These are phyloP conservation scores for Natator depressus DNA, from an alignment of 2,113 vertebrate species.

Conservation along the genomic window DNA sequence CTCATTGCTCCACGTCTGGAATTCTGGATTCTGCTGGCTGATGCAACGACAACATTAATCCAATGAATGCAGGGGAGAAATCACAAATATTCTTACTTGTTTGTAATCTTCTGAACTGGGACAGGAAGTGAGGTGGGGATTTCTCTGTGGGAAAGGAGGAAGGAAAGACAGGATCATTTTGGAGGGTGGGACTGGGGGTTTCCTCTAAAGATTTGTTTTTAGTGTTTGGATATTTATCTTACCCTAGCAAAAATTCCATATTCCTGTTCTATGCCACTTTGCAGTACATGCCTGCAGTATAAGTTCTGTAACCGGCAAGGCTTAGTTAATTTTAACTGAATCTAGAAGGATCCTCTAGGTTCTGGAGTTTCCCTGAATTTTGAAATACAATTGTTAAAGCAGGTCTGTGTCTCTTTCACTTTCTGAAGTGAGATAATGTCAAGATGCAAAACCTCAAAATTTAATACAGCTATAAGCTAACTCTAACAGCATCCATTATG, in stretches of 20 bases:
- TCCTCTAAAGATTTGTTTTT: background rate
- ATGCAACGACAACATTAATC: slow-evolving; percentile 10
- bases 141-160: background rate
- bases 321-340: background rate
- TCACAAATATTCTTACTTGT: background rate
- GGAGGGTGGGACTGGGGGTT: background rate
- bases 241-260: background rate
- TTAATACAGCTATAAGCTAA: background rate
- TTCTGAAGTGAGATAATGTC: background rate
- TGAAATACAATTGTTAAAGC: background rate
- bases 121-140: background rate
- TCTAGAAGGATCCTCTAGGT: fast-evolving
- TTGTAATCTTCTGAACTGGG: background rate
- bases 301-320: background rate
- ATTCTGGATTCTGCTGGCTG: background rate
- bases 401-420: background rate
- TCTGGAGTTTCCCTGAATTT: background rate
- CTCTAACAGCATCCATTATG: background rate
- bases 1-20: background rate
- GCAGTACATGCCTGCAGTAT: background rate
- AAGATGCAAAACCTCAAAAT: background rate
- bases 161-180: background rate
- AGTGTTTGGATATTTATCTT: background rate
- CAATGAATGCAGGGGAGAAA: background rate
- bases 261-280: background rate